Percentiles rank a stretch among this genome's conserved stretches.
phyloP scores from a whole-genome alignment of 2,888 invertebrate species.

The Lutraria lutraria region DNA sequence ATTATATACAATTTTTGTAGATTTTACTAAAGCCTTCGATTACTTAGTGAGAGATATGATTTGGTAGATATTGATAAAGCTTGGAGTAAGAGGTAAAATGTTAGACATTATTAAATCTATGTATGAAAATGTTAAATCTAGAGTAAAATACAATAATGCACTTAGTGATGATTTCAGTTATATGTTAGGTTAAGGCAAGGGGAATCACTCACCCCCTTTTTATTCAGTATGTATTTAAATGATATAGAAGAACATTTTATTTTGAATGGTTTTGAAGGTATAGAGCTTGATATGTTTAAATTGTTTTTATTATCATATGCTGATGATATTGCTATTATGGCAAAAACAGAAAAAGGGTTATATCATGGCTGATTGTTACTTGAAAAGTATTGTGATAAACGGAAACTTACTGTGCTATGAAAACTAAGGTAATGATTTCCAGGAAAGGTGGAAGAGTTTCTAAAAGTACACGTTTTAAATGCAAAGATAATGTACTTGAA shows the following conservation, averaged over 20 bases:
- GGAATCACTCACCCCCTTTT: conserved; percentile 7
- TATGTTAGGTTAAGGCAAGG: conserved; percentile 15
- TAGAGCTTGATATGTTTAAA: neutral
- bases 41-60: conserved; percentile 10
- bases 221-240: no score
- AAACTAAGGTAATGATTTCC: conserved; percentile 10
- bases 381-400: neutral
- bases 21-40: no score
- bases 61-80: conserved; percentile 17
- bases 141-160: conserved; percentile 15
- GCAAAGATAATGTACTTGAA: no score
- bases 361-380: neutral
- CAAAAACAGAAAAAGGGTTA: neutral
- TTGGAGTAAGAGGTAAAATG: conserved; percentile 34
- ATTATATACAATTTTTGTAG: no score
- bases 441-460: neutral
- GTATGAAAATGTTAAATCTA: conserved; percentile 36
- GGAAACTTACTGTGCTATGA: neutral
- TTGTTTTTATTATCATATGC: no score
- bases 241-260: no score
- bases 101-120: conserved; percentile 32
- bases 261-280: neutral
- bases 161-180: neutral
- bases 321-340: neutral
- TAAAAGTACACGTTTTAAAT: no score